Evolutionary conservation across 2,113 vertebrate genomes (phyloP).

Genomic region (Crotophaga sulcirostris): DNA sequence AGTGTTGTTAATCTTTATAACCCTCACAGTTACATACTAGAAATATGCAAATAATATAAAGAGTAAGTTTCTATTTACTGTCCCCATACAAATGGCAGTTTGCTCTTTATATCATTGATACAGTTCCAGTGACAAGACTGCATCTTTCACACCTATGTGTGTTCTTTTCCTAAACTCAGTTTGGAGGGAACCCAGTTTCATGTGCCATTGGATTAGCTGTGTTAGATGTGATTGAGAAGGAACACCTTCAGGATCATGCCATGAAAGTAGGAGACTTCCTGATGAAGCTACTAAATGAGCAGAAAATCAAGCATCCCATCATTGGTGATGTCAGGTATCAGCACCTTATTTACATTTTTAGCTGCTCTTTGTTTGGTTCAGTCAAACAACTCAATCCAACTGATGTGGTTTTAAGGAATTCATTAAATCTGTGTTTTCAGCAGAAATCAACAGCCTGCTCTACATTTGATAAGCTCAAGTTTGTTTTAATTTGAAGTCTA

Average conservation of each 20-base stretch:
- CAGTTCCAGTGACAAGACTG: not conserved
- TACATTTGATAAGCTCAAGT: not conserved
- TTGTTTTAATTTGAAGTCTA: not conserved
- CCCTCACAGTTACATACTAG: not conserved
- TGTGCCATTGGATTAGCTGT: constrained; percentile 91
- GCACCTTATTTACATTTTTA: not conserved
- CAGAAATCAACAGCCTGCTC: not conserved
- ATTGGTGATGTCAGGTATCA: constrained; percentile 91
- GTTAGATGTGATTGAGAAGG: constrained; percentile 87
- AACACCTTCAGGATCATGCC: constrained; percentile 85
- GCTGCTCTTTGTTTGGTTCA: not conserved
- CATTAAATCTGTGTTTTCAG: not conserved
- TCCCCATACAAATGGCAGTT: not conserved
- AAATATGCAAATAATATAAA: too few species aligned
- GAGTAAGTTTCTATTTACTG: too few species aligned
- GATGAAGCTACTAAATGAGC: constrained; percentile 78
- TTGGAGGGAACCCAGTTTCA: constrained; percentile 93
- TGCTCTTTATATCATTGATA: not conserved
- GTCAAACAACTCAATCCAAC: not conserved
- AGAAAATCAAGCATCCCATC: constrained; percentile 83
- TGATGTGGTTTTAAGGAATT: not conserved
- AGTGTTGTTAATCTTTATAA: not conserved
- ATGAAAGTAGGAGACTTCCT: constrained; percentile 81
- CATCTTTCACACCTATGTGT: not conserved
- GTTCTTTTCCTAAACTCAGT: constrained; percentile 72